Evolutionary conservation across 2,797 vertebrate species (phyloP).

Genomic region (Sparus aurata): DNA sequence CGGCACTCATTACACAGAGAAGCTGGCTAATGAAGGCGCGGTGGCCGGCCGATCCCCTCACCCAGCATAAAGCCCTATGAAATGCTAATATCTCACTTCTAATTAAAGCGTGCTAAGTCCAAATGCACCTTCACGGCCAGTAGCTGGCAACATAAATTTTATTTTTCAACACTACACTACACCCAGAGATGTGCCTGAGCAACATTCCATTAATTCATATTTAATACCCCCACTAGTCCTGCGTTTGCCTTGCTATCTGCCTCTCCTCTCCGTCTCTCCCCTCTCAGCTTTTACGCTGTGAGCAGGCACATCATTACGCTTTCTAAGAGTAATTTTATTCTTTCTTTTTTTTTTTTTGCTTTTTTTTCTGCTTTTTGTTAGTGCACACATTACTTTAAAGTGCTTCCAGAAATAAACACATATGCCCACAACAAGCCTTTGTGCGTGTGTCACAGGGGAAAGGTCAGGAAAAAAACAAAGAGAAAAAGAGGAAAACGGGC

Average conservation of each 20-base stretch:
- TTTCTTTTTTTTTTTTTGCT: conserved; percentile 14
- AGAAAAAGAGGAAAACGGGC: conserved; percentile 37
- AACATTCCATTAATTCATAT: conserved; percentile 87
- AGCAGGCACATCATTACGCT: conserved; percentile 66
- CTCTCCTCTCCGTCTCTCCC: conserved; percentile 53
- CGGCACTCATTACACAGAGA: conserved; percentile 99
- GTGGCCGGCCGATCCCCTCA: conserved; percentile 93
- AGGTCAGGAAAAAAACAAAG: conserved; percentile 45
- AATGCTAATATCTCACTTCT: conserved; percentile 99
- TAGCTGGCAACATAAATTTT: conserved; percentile 86
- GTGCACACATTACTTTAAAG: conserved; percentile 46
- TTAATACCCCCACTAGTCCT: conserved; percentile 80
- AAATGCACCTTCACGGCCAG: conserved; percentile 90
- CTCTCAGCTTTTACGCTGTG: conserved; percentile 60
- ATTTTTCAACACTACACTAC: conserved; percentile 83
- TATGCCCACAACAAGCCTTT: conserved; percentile 46
- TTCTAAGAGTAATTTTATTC: conserved; percentile 42
- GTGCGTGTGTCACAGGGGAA: conserved; percentile 57
- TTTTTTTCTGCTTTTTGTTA: conserved; percentile 41
- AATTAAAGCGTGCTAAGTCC: conserved; percentile 99
- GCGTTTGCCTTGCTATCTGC: conserved; percentile 56
- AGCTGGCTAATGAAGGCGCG: conserved; percentile 97
- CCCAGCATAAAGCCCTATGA: conserved; percentile 97
- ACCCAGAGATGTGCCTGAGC: conserved; percentile 80
- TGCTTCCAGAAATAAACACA: conserved; percentile 64